phyloP scores from a whole-genome alignment of 1,140 invertebrate species.

The Zophobas morio region DNA sequence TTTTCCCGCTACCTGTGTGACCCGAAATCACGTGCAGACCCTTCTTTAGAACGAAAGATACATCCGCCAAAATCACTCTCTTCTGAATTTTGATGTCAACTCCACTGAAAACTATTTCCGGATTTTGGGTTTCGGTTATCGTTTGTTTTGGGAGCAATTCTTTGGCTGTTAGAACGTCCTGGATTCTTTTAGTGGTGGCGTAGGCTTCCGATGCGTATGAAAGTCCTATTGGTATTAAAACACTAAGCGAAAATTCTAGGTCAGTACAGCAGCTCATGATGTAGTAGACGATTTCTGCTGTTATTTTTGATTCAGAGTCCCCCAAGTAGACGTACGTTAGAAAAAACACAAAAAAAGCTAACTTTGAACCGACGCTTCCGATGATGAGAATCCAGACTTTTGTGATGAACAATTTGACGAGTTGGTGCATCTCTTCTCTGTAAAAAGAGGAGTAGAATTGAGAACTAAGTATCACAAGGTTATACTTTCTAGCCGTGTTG shows the following conservation, averaged over 20 bases:
- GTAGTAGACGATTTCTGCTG: slow-evolving; percentile 83
- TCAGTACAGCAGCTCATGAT: slow-evolving; percentile 82
- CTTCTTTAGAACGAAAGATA: slow-evolving; percentile 72
- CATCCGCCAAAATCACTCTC: slow-evolving; percentile 72
- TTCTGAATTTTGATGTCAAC: slow-evolving; percentile 50
- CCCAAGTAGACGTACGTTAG: slow-evolving; percentile 81
- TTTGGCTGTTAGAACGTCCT: slow-evolving; percentile 53
- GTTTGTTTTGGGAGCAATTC: slow-evolving; percentile 46
- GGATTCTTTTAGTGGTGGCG: slow-evolving; percentile 55
- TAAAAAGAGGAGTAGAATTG: slow-evolving; percentile 49
- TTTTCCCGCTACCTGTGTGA: slow-evolving; percentile 86
- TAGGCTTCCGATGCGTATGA: slow-evolving; percentile 70
- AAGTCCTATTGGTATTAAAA: slow-evolving; percentile 79
- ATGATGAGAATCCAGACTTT: slow-evolving; percentile 53
- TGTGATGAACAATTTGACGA: slow-evolving; percentile 53
- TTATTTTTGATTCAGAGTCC: slow-evolving; percentile 70
- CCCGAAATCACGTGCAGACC: slow-evolving; percentile 81
- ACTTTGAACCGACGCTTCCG: slow-evolving; percentile 77
- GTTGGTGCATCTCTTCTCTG: slow-evolving; percentile 55
- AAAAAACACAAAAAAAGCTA: slow-evolving; percentile 69
- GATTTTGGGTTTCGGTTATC: slow-evolving; percentile 37
- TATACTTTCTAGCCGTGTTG: slow-evolving; percentile 47
- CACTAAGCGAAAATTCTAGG: slow-evolving; percentile 80
- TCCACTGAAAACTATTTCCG: slow-evolving; percentile 52
- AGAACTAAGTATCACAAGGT: slow-evolving; percentile 21